A percentile compares a stretch with the other conserved stretches of the same genome.
Evolutionary conservation across 2,113 vertebrate species (phyloP).

Genomic region (Serilophus lunatus): DNA sequence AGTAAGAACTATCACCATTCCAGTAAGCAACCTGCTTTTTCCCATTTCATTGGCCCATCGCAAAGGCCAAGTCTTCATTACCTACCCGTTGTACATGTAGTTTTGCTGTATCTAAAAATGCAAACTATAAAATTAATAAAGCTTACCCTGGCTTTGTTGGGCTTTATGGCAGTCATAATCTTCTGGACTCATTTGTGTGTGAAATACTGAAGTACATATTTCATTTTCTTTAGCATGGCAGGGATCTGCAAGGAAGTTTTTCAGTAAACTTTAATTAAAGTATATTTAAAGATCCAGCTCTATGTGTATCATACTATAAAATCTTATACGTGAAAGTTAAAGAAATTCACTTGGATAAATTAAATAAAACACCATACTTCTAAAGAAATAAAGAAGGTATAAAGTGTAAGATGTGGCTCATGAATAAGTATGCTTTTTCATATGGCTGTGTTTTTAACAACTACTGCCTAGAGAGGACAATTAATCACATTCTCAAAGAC

Average conservation of each 20-base stretch:
- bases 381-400: neutral
- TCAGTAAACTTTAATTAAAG: neutral
- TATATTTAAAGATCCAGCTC: neutral
- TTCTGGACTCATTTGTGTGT: conserved; percentile 75
- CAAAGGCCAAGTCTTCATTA: neutral
- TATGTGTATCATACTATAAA: neutral
- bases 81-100: neutral
- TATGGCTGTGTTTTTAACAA: neutral
- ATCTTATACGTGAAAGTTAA: neutral
- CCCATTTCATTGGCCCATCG: neutral
- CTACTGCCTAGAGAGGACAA: neutral
- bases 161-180: conserved; percentile 39
- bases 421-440: neutral
- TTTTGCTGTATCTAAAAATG: neutral
- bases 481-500: neutral
- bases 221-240: conserved; percentile 55
- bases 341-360: neutral
- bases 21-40: neutral
- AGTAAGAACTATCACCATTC: neutral
- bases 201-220: conserved; percentile 72
- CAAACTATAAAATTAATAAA: neutral
- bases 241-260: conserved; percentile 45
- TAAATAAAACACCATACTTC: neutral
- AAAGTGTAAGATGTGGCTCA: neutral
- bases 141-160: conserved; percentile 45